Conservation (phyloP, 2,888 invertebrate species). For the Acheta domesticus region DNA sequence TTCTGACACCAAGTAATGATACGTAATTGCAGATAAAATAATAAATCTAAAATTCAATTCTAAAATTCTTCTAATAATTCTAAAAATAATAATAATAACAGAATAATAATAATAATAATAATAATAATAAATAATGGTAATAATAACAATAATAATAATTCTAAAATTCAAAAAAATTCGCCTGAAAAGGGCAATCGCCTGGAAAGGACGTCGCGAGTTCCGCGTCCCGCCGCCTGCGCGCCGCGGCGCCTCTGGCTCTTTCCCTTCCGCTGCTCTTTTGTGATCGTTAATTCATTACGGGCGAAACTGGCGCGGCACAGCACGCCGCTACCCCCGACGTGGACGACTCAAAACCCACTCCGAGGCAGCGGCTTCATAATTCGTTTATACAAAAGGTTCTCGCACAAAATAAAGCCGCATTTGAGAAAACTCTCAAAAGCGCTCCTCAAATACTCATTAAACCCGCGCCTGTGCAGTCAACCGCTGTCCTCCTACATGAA, state of each 20-base stretch:
- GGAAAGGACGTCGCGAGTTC: not conserved
- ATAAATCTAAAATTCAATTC: no score
- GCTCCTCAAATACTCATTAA: not conserved
- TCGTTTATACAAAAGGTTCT: slow-evolving; percentile 18
- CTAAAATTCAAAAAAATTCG: no score
- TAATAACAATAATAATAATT: no score
- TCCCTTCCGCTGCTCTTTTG: slow-evolving; percentile 3
- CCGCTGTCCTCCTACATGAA: slow-evolving; percentile 3
- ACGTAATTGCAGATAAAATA: no score
- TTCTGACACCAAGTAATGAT: no score
- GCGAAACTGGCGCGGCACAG: not conserved
- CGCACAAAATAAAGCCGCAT: not conserved
- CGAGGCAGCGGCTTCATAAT: not conserved
- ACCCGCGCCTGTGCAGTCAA: slow-evolving; percentile 9
- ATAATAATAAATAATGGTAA: no score
- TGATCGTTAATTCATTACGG: slow-evolving; percentile 6
- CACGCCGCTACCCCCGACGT: not conserved
- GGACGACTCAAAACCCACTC: not conserved
- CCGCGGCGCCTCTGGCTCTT: not conserved
- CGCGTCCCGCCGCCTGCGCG: not conserved
- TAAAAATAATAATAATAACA: no score
- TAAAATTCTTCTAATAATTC: no score
- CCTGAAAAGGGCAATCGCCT: no score
- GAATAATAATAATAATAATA: no score
- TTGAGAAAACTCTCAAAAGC: not conserved